Evolutionary conservation across 1,140 invertebrate genomes (phyloP), one percentile per base, ranked within the genome.

Genomic region (Saccostrea echinata): DNA sequence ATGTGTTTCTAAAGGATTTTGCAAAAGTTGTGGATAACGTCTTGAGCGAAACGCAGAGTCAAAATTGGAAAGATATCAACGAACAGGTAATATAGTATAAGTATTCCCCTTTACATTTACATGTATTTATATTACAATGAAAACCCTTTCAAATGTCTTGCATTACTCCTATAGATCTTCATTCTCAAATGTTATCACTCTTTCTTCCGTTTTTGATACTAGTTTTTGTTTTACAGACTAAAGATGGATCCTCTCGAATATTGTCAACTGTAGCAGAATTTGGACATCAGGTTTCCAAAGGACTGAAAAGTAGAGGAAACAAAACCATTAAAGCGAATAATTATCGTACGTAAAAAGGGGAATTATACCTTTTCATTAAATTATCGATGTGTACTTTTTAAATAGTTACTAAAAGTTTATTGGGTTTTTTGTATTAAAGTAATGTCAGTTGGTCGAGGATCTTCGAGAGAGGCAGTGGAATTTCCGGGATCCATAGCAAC

Each of bases 51-150:
- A 35, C 0, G 0, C 68, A 33, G 13, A 71, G 27, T 71, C 24
- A 71, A 30, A 71, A 71, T 27, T 71, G 68, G 68, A 71, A 33
- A 12, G 30, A 71, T 30, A 71, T 71, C 27, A 71, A 71, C 27
- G 27, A 71, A 30, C 68, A 71, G 68, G 68, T 71, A 71, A 27
- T 24, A 64, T 8, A 43, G 43, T 8, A n/a, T n/a, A 43, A 3
- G 1, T 9, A 8, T 43, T 8, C 43, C 9, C 43, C 4, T 6
- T 43, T 6, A 43, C 43, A 43, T 43, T 43, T 3, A 2, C 9
- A 43, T 3, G 9, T 43, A 43, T 43, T 43, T 43, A n/a, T n/a
- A n/a, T n/a, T 43, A 8, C 43, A 0, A 43, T 0, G 55, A 21
- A 16, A 61, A 61, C 3, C 13, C 21, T 2, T 18, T 61, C 4